Evolutionary conservation across 2,797 vertebrate species (phyloP), one percentile per base, ranked within the genome.

Genomic region (Xerus rutilus): DNA sequence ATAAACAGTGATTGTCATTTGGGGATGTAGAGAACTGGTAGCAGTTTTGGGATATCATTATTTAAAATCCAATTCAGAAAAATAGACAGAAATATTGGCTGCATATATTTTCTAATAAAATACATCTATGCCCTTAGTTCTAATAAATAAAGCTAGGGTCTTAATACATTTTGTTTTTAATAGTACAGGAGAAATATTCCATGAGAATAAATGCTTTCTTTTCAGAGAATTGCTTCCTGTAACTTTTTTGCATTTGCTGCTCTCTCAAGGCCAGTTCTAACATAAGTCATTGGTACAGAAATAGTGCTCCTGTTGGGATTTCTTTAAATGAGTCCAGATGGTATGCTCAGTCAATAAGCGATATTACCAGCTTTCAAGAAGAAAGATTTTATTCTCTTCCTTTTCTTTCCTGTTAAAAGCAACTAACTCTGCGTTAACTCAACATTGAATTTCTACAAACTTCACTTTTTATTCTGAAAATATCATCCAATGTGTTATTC

Each of bases 391-490:
- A 54, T 94, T 95, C 30, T 88, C 64, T 64, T 93, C 28, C 76
- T 89, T 92, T 87, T 70, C 94, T 91, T 82, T 88, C 91, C 89
- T 65, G 35, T 64, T 84, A 95, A 74, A 93, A 87, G 84, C 81
- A 93, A 57, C 43, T 47, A 70, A 13, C 62, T 65, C 45, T 95
- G 20, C 97, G 88, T 72, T 70, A 76, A 30, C 69, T 49, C 35
- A 88, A 82, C 72, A 96, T 77, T 45, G 7, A 77, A 96, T 92
- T 96, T 95, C 92, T 86, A 74, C 70, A 89, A 97, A 96, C 45
- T 93, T 76, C 52, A 54, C 47, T 73, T 76, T 95, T 90, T 21
- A 89, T 20, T 64, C 21, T 76, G 11, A 81, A 94, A 89, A 86
- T 86, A 94, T 28, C 49, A 92, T 47, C 47, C 52, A 54, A 10